Percentiles rank a stretch among this genome's conserved stretches.
Evolutionary conservation across 2,797 vertebrate genomes (phyloP).

Genomic region (Aphelocoma californica): DNA sequence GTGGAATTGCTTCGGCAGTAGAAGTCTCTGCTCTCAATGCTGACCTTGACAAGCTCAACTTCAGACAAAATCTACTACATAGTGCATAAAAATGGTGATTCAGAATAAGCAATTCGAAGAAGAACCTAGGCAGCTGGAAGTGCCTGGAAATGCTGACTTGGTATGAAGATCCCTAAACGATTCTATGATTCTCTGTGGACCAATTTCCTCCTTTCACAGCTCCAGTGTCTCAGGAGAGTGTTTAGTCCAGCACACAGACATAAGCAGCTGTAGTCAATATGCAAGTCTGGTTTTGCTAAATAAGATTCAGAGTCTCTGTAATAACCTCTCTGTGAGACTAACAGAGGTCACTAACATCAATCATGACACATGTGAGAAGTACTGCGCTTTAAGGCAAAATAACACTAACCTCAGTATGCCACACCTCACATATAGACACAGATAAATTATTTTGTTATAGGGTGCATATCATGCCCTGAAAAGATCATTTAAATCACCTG

Average conservation of each 20-base stretch:
- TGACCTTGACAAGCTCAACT: not conserved
- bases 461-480: not conserved
- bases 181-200: not conserved
- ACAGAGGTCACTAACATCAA: not conserved
- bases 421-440: not conserved
- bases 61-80: not conserved
- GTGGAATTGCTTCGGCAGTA: not conserved
- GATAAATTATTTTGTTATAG: not conserved
- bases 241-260: not conserved
- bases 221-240: not conserved
- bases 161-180: not conserved
- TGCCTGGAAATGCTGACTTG: not conserved
- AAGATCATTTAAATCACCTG: not conserved
- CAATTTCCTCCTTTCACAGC: not conserved
- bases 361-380: not conserved
- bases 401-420: not conserved
- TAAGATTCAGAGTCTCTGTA: not conserved
- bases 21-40: fast-evolving
- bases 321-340: not conserved
- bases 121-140: not conserved
- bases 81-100: not conserved
- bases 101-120: not conserved
- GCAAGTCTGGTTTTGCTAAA: not conserved
- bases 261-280: not conserved
- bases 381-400: not conserved